Evolutionary conservation across 2,888 invertebrate species (phyloP), one percentile per base, ranked within the genome.

Genomic region (Arctia plantaginis): DNA sequence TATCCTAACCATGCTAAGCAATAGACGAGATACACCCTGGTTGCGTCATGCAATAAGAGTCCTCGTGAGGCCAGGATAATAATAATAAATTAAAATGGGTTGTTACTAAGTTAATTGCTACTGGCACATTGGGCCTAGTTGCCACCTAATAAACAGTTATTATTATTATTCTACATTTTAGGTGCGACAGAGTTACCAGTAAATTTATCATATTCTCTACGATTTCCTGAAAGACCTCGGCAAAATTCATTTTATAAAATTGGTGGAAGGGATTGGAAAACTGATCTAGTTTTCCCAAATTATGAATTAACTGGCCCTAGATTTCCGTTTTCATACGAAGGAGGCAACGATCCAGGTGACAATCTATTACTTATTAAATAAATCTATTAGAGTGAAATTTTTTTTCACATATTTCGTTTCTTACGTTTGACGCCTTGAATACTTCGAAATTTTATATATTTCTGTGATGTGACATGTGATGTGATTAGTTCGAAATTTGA

Each of bases 301-400:
- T 97, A 96, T 89, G 97, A 97, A 89, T 85, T 91, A 6, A 95
- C 97, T 3, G 98, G 98, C 3, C 98, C 98, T 0, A 93, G 98
- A 79, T 97, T 97, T 30, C 92, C 97, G 66, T 83, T n/a, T n/a
- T 93, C 93, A 35, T 89, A 90, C 85, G 90, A 90, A 85, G 95
- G 95, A n/a, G 95, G 95, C 51, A 91, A 90, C 44, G 90, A 93
- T 81, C 97, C 98, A 80, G 97, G 97, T 96, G 96, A 94, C n/a
- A n/a, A n/a, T n/a, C n/a, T n/a, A n/a, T n/a, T n/a, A n/a, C n/a
- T n/a, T n/a, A n/a, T n/a, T n/a, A n/a, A n/a, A n/a, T 27, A 59
- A 59, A 27, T 13, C 3, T 27, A 59, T 27, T 47, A 20, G 20
- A 47, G 18, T 47, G 47, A 47, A 47, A 18, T 47, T 20, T 47